phyloP scores from a whole-genome alignment of 2,797 vertebrate species.

The Meda fulgida region DNA sequence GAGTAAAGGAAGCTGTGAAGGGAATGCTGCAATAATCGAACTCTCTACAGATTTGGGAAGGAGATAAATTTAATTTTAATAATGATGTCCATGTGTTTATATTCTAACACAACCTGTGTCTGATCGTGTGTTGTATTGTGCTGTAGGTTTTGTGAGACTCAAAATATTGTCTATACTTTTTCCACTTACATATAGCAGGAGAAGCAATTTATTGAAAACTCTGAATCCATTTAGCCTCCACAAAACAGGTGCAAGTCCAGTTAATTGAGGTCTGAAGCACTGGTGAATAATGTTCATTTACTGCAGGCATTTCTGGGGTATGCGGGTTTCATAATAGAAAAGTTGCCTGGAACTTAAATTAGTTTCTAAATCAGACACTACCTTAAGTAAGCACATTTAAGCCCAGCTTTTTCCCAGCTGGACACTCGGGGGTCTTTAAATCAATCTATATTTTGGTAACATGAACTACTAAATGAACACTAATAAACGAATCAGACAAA shows the following conservation, averaged over 20 bases:
- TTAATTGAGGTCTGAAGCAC: conserved; percentile 74
- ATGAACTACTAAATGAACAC: conserved; percentile 1
- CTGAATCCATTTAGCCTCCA: conserved; percentile 74
- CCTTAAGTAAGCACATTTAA: not conserved
- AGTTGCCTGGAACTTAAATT: conserved; percentile 56
- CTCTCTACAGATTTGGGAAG: conserved; percentile 18
- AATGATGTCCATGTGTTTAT: conserved; percentile 26
- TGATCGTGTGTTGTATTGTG: not conserved
- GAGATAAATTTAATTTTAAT: conserved; percentile 13
- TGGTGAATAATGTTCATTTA: conserved; percentile 69
- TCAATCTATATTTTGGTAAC: conserved; percentile 30
- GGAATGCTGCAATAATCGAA: conserved; percentile 12
- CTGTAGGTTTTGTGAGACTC: not conserved
- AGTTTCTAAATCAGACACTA: conserved; percentile 12
- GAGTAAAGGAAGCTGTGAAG: not conserved
- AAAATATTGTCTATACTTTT: conserved; percentile 56
- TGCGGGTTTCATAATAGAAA: conserved; percentile 60
- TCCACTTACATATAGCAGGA: conserved; percentile 54
- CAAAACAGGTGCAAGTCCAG: conserved; percentile 68
- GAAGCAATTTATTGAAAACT: conserved; percentile 72
- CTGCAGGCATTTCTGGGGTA: conserved; percentile 62
- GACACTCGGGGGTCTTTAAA: conserved; percentile 13
- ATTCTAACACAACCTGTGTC: not conserved
- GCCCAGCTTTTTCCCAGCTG: conserved; percentile 15
- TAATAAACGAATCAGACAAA: conserved; percentile 13